Conservation (phyloP, 35 echinoderm and acorn worm species). For the Eucidaris tribuloides region DNA sequence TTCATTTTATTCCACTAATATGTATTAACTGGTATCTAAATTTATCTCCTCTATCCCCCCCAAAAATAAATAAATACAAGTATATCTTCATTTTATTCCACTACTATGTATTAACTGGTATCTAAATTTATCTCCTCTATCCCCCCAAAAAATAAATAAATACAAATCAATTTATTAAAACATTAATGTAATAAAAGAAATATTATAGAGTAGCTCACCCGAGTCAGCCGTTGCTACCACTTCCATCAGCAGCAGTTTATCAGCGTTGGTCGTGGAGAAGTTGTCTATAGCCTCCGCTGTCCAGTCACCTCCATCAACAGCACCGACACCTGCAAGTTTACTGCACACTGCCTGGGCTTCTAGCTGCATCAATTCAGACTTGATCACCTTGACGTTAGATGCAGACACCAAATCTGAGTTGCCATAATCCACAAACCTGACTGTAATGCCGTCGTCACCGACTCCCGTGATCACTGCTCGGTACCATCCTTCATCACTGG, state of each 20-base stretch:
- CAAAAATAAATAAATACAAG: too few species aligned
- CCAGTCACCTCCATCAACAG: constrained; percentile 10
- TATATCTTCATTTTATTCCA: too few species aligned
- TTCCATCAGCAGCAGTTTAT: constrained; percentile 53
- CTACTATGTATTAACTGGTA: too few species aligned
- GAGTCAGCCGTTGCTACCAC: constrained; percentile 36
- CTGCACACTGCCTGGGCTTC: constrained; percentile 19
- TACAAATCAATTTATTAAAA: too few species aligned
- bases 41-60: too few species aligned
- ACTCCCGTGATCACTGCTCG: constrained; percentile 51
- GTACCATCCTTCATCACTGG: constrained; percentile 75
- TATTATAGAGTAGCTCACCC: constrained; percentile 1
- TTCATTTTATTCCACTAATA: too few species aligned
- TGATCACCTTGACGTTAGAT: constrained; percentile 45
- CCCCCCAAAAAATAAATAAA: too few species aligned
- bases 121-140: too few species aligned
- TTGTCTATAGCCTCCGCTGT: constrained; percentile 35
- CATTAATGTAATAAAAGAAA: too few species aligned
- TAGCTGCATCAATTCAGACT: constrained; percentile 1
- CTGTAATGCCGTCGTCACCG: not conserved
- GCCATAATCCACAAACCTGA: constrained; percentile 81
- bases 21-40: too few species aligned
- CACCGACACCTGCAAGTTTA: constrained; percentile 19
- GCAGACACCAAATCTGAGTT: constrained; percentile 59
- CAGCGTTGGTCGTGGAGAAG: constrained; percentile 37